Evolutionary conservation across 2,888 invertebrate genomes (phyloP), one percentile per base, ranked within the genome.

Genomic region (Diadegma fenestrale): DNA sequence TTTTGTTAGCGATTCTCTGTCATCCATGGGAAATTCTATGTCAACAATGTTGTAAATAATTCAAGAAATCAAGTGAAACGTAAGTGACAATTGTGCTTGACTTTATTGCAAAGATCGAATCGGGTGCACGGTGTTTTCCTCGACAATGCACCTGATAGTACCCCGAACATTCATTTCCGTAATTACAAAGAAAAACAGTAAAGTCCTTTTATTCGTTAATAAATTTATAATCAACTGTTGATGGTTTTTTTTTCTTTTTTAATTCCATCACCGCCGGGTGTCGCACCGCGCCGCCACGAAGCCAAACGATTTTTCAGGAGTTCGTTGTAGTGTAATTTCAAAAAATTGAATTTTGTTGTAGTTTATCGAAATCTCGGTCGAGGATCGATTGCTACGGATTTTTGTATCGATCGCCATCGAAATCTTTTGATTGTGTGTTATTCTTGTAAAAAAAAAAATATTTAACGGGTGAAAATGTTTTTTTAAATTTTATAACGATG

Each of bases 61-160:
- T 68, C 3, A 22, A 43, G 2, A 10, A 7, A 68, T 68, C 43
- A 17, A 68, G 68, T 26, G 51, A 61, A n/a, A 8, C 63, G 41
- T 71, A 45, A 51, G 19, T 10, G 69, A 58, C 26, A n/a, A 75
- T 68, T 71, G 19, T 73, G 17, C 51, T 63, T 43, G 48, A 72
- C 72, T 43, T 22, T 26, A 26, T 43, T 22, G 63, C 37, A 33
- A 26, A 33, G 17, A 43, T 77, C 51, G 73, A 37, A 48, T 45
- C 45, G 64, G 71, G 79, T 82, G 71, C 85, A 82, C 71, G 72
- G 71, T 80, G 82, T 90, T 87, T 90, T 89, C 88, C 89, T 89
- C 88, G 88, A 88, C 90, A 91, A 92, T 93, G 91, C 92, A 93
- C 92, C 92, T 91, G 88, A n/a, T 90, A 91, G 92, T 92, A 88